Percentiles rank a stretch among this genome's conserved stretches.
These are phyloP conservation scores for Tachysurus fulvidraco DNA, from an alignment of 2,113 vertebrate genomes.

Conservation along the genomic window DNA sequence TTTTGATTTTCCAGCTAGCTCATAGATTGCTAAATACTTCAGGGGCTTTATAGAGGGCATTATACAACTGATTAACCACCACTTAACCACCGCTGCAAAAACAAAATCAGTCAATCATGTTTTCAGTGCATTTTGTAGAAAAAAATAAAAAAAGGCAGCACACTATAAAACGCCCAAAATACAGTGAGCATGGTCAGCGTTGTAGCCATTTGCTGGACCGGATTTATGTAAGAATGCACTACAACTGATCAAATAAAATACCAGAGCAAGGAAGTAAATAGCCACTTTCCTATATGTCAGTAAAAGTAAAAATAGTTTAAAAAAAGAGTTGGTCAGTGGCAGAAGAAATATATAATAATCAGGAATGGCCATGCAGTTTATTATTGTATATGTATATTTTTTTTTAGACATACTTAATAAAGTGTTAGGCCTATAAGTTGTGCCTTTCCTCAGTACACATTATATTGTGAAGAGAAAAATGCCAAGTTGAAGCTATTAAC, in stretches of 20 bases:
- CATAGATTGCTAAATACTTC: not conserved
- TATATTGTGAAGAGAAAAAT: not conserved
- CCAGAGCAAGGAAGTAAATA: not conserved
- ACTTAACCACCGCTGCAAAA: not conserved
- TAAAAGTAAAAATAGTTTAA: not conserved
- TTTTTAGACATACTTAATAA: not conserved
- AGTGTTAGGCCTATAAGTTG: not conserved
- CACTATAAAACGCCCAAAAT: not conserved
- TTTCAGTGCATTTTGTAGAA: not conserved
- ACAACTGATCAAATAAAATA: not conserved
- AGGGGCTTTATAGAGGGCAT: not conserved
- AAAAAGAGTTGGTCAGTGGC: not conserved
- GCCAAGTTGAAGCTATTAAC: constrained; percentile 64
- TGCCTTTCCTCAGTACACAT: not conserved
- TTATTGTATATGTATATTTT: not conserved
- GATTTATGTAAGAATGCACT: not conserved
- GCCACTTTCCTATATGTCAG: not conserved
- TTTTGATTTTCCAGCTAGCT: not conserved
- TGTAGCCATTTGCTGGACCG: not conserved
- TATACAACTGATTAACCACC: not conserved
- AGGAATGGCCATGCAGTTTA: not conserved
- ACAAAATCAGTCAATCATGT: not conserved
- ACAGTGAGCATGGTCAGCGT: not conserved
- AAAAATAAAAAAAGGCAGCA: not conserved
- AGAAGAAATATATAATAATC: not conserved